phyloP scores from a whole-genome alignment of 2,797 vertebrate genomes.

The Melanotaenia pygmaea region DNA sequence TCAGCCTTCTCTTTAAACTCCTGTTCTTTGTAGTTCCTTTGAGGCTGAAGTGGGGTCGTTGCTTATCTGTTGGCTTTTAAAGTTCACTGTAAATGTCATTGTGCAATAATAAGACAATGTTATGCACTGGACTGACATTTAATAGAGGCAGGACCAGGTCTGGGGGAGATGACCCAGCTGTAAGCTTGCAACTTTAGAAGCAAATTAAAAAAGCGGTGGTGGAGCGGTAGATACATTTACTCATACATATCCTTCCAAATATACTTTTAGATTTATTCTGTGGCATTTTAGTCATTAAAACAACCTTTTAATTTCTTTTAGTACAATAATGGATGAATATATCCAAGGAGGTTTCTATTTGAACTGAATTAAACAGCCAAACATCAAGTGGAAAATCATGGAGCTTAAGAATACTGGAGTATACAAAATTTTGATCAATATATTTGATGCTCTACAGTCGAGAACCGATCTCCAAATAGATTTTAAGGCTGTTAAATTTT shows the following conservation, averaged over 20 bases:
- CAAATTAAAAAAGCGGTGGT: slow-evolving; percentile 28
- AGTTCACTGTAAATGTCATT: slow-evolving; percentile 87
- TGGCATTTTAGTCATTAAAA: slow-evolving; percentile 49
- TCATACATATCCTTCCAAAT: neutral
- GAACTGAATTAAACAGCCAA: neutral
- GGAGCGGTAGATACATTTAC: slow-evolving; percentile 19
- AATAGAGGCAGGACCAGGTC: slow-evolving; percentile 65
- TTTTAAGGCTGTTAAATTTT: too few relatives aligned
- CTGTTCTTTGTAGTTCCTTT: slow-evolving; percentile 73
- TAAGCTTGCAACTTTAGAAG: slow-evolving; percentile 70
- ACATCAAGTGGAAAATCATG: neutral
- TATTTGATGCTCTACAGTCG: too few relatives aligned
- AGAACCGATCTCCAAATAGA: too few relatives aligned
- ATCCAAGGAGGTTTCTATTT: neutral
- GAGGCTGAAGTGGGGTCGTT: slow-evolving; percentile 73
- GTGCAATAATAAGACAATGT: slow-evolving; percentile 82
- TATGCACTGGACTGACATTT: slow-evolving; percentile 82
- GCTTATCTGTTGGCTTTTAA: slow-evolving; percentile 85
- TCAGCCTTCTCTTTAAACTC: slow-evolving; percentile 58
- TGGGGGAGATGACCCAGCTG: slow-evolving; percentile 64
- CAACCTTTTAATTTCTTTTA: slow-evolving; percentile 36
- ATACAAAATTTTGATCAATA: too few relatives aligned
- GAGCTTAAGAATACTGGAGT: neutral
- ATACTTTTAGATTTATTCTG: slow-evolving; percentile 13
- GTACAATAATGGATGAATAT: slow-evolving; percentile 7